Percentiles rank a stretch among this genome's conserved stretches.
phyloP scores from a whole-genome alignment of 2,797 vertebrate species.

The Tenualosa thibaudeaui region DNA sequence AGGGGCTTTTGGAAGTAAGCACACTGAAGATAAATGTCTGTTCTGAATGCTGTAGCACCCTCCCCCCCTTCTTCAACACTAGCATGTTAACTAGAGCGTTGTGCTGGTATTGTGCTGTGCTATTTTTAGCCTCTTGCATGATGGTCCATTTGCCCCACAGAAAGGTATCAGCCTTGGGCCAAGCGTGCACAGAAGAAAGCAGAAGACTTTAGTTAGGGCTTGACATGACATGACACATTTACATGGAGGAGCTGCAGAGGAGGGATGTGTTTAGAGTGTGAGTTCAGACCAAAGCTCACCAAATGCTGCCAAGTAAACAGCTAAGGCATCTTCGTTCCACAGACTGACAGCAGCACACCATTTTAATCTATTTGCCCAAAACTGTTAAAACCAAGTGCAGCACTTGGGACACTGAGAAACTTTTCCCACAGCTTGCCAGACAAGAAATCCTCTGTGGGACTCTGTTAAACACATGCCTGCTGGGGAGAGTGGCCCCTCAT shows the following conservation, averaged over 20 bases:
- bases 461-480: no score
- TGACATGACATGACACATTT: constrained; percentile 8
- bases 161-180: constrained; percentile 34
- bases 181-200: not conserved
- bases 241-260: not conserved
- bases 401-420: no score
- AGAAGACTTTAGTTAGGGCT: not conserved
- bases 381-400: not conserved
- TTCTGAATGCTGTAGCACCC: not conserved
- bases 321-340: not conserved
- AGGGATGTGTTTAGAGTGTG: not conserved
- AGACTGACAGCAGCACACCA: not conserved
- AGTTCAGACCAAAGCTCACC: not conserved
- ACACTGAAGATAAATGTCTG: not conserved
- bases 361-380: not conserved
- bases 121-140: constrained; percentile 51
- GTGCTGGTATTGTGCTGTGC: constrained; percentile 44
- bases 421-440: no score
- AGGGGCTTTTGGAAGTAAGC: not conserved
- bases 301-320: not conserved
- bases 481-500: not conserved
- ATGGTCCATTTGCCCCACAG: constrained; percentile 40
- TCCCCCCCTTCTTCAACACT: constrained; percentile 23
- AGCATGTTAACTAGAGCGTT: constrained; percentile 41
- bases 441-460: not conserved